These are phyloP conservation scores for Drosophila neotestacea DNA, from an alignment of 2,888 invertebrate genomes.

Conservation along the genomic window DNA sequence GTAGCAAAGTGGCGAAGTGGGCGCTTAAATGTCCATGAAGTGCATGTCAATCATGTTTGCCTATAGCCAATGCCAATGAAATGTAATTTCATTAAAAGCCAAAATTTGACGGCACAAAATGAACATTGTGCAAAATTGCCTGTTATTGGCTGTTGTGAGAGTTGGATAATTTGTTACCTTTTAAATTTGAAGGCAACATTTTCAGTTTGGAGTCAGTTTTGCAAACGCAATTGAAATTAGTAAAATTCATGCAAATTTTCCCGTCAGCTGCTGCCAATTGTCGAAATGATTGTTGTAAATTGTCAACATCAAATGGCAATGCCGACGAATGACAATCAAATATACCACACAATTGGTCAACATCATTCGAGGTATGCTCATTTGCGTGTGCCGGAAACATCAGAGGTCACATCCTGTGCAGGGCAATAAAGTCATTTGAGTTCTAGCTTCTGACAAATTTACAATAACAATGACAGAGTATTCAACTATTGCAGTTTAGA, in stretches of 20 bases:
- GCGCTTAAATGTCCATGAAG: constrained; percentile 52
- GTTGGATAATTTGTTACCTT: constrained; percentile 11
- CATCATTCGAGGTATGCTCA: constrained; percentile 18
- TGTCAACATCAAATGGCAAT: constrained; percentile 34
- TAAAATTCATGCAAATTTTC: constrained; percentile 51
- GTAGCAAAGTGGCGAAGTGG: constrained; percentile 6
- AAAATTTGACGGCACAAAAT: constrained; percentile 6
- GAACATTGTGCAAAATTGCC: constrained; percentile 1
- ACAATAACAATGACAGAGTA: not conserved
- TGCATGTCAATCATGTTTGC: constrained; percentile 62
- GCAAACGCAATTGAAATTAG: constrained; percentile 35
- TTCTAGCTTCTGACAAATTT: constrained; percentile 1
- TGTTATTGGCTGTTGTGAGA: not conserved
- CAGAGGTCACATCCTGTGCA: constrained; percentile 24
- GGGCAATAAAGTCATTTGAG: constrained; percentile 7
- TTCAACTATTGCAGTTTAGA: too few relatives aligned
- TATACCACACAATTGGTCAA: constrained; percentile 38
- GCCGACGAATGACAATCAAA: constrained; percentile 40
- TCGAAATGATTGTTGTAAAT: constrained; percentile 51
- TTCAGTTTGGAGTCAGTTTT: constrained; percentile 7
- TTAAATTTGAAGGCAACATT: constrained; percentile 12
- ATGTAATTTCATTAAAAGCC: constrained; percentile 59
- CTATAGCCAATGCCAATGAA: constrained; percentile 53
- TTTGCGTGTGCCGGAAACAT: constrained; percentile 39
- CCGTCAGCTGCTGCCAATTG: constrained; percentile 23